Base-by-base conservation (phyloP, 2,797 vertebrate species). In the Micropoecilia bifurca region DNA sequence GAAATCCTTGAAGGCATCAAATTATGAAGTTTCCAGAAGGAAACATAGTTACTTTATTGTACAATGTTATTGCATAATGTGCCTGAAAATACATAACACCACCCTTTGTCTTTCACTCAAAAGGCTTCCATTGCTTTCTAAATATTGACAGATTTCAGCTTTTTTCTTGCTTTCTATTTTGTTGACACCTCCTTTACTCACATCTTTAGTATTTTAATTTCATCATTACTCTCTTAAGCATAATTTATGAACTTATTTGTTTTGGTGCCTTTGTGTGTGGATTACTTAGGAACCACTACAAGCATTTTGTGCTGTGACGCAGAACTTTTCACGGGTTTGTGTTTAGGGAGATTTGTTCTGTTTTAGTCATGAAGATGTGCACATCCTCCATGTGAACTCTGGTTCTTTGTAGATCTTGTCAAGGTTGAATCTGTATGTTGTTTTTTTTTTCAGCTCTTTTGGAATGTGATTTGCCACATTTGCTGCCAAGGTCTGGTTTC, bases 391-490 rank as follows among this genome's bases (percentile, higher is more conserved):
- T 71, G 78, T 80, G 81, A 88, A 87, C 81, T 76, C 66, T 48
- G 4, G 73, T 72, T 41, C 10, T 87, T 85, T 80, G 72, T 74
- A 74, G 85, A 88, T 86, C 82, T 79, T 76, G 90, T 92, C 90
- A 91, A 92, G 90, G 91, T 87, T 89, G 79, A 39, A 59, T 79
- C 71, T 80, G 25, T 75, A 48, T 74, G 79, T 81, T 73, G 1
- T 39, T 71, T 74, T 68, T 68, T 20, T 75, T 43, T 61, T 28
- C 43, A 73, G n/a, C 79, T 85, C 13, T 80, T 85, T 83, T 81
- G 81, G 83, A 92, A 90, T 84, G 88, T 81, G 78, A 86, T 84
- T 84, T 88, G 86, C 85, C 83, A 75, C 14, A 36, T 80, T 83
- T 80, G 84, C 90, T 74, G 82, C 82, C 43, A 36, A 86, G 86